Percentiles rank a stretch among this genome's conserved stretches.
Conservation (phyloP, 2,113 vertebrate species). For the Dasyornis broadbenti region DNA sequence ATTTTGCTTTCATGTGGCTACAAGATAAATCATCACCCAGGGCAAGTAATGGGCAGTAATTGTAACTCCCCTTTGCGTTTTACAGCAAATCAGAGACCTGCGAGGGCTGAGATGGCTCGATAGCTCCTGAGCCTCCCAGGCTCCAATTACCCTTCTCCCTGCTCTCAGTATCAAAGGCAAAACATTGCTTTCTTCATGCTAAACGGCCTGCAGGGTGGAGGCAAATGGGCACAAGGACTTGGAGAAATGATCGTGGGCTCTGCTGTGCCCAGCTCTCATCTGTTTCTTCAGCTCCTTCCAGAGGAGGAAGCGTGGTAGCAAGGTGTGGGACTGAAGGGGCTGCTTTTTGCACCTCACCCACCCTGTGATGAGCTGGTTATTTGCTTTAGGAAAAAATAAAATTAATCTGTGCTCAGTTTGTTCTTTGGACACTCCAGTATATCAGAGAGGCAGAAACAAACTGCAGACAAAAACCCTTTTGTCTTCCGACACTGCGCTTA, state of each 20-base stretch:
- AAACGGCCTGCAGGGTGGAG: neutral
- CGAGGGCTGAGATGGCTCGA: neutral
- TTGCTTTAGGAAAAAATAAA: neutral
- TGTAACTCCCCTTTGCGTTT: neutral
- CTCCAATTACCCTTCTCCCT: slow-evolving; percentile 8
- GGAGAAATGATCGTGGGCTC: neutral
- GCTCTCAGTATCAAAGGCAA: slow-evolving; percentile 4
- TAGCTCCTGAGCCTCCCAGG: neutral
- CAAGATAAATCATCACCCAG: neutral
- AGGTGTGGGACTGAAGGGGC: neutral
- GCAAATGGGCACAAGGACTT: neutral
- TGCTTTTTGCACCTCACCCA: neutral
- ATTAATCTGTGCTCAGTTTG: neutral
- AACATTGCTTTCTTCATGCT: neutral
- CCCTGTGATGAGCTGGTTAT: neutral
- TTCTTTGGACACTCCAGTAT: neutral
- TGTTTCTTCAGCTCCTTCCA: neutral
- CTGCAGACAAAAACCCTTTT: neutral
- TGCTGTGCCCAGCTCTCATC: neutral
- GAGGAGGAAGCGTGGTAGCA: fast-evolving
- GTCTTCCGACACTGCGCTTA: fast-evolving
- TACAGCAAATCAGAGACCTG: neutral
- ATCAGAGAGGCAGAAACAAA: neutral
- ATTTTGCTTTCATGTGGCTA: slow-evolving; percentile 1
- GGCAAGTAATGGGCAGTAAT: neutral